Base-by-base conservation (phyloP, 2,797 vertebrate genomes). In the Phaenicophaeus curvirostris region DNA sequence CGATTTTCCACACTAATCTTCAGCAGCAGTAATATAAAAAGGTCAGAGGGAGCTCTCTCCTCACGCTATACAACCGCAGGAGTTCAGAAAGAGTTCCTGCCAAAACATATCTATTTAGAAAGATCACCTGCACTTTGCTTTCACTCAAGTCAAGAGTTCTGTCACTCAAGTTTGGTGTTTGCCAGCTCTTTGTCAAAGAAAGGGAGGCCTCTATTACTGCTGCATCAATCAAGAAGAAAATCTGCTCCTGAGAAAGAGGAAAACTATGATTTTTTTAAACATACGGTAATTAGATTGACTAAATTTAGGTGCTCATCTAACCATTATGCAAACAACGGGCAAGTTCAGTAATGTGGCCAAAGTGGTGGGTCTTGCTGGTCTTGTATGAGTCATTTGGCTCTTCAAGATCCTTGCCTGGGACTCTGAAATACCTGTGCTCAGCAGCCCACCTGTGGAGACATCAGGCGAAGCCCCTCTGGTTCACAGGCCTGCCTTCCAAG, bases 1-100 rank as follows among this genome's bases (percentile, higher is more conserved):
- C 12, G 4, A 65, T 93, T 86, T 88, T 94, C 72, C 74, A 69
- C 16, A 21, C 68, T 75, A 14, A 74, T 31, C 31, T 67, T 92
- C 58, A 84, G 39, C 24, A 74, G 17, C 18, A 72, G 37, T 17
- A 72, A n/a, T 16, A 83, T 5, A 11, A 41, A 53, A 71, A 77
- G 5, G 35, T 72, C 21, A 77, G 30, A 51, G 33, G 15, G 44
- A 80, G 30, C 21, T 89, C 8, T 50, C 28, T 51, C 46, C n/a
- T 59, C 31, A 61, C 16, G 28, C 23, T 62, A 21, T 9, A 78
- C 8, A 76, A 30, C 57, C 69, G 31, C 46, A 83, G 18, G 17
- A 3, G 13, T 72, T 37, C 80, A 65, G 41, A 92, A 50, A 57
- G 46, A 87, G 77, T 19, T 77, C 58, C 57, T 65, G 28, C 14